These are phyloP conservation scores for Bufotes viridis DNA, from an alignment of 2,797 vertebrate species.

Conservation along the genomic window DNA sequence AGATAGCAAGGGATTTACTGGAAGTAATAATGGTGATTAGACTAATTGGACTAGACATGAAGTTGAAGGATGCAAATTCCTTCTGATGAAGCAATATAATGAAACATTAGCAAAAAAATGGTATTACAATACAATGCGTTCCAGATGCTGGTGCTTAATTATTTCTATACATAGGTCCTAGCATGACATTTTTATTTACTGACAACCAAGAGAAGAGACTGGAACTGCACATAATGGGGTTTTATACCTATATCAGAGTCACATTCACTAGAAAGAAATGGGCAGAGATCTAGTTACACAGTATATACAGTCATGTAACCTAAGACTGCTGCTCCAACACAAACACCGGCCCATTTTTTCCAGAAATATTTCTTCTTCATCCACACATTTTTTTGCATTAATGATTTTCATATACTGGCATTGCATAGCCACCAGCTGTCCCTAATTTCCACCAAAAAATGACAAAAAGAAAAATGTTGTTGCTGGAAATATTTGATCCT, in stretches of 20 bases:
- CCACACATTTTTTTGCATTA: not conserved
- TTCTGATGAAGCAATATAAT: conserved; percentile 59
- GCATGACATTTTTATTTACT: conserved; percentile 12
- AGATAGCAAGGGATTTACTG: conserved; percentile 60
- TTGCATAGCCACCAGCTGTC: not conserved
- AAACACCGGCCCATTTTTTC: not conserved
- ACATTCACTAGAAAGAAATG: not conserved
- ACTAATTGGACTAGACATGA: conserved; percentile 51
- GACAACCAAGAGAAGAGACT: not conserved
- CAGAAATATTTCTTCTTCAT: not conserved
- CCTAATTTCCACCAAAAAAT: conserved; percentile 1
- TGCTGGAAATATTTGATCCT: not conserved
- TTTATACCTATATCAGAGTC: not conserved
- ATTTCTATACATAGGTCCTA: conserved; percentile 4
- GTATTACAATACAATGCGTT: conserved; percentile 48
- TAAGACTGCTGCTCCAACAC: not conserved
- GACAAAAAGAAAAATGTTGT: not conserved
- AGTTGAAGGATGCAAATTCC: conserved; percentile 56
- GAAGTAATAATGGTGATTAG: conserved; percentile 60
- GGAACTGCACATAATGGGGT: not conserved
- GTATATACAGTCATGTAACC: not conserved
- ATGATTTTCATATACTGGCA: conserved; percentile 13
- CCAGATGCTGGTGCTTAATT: conserved; percentile 54
- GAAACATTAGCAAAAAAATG: conserved; percentile 55
- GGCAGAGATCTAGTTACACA: not conserved